Evolutionary conservation across 2,797 vertebrate species (phyloP).

Genomic region (Gambelia wislizenii): DNA sequence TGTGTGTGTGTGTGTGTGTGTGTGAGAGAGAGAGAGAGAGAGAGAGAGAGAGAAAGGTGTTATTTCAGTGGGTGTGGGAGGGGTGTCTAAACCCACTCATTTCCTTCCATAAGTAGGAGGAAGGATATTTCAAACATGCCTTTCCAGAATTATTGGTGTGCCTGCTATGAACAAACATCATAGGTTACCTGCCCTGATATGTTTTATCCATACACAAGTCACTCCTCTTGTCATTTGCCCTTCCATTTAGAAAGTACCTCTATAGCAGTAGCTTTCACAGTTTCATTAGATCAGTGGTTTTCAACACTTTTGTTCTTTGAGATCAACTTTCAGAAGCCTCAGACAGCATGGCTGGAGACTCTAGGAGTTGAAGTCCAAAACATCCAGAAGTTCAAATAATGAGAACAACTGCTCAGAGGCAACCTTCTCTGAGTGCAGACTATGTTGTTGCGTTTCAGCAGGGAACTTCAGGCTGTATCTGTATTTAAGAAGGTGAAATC

Average conservation of each 20-base stretch:
- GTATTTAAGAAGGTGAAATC: neutral
- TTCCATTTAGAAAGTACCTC: neutral
- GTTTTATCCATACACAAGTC: neutral
- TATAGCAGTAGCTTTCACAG: neutral
- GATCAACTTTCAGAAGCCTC: too few species aligned
- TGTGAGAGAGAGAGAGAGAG: too few species aligned
- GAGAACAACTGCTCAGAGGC: too few species aligned
- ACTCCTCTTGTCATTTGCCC: neutral
- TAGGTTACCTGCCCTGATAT: neutral
- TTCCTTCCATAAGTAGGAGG: neutral
- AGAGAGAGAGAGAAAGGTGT: too few species aligned
- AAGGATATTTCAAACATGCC: neutral
- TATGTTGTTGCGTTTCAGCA: neutral
- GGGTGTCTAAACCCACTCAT: neutral
- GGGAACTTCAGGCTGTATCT: neutral
- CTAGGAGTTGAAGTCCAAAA: too few species aligned
- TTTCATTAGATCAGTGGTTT: neutral
- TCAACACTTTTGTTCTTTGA: too few species aligned
- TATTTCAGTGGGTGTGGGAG: too few species aligned
- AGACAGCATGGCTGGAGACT: too few species aligned
- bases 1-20: too few species aligned
- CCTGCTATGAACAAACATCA: too few species aligned
- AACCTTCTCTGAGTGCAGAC: neutral
- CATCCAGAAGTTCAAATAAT: too few species aligned
- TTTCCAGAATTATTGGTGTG: too few species aligned